Percentiles rank a stretch among this genome's conserved stretches.
Conservation (phyloP, 2,797 vertebrate genomes). For the Dendrocincla fuliginosa region DNA sequence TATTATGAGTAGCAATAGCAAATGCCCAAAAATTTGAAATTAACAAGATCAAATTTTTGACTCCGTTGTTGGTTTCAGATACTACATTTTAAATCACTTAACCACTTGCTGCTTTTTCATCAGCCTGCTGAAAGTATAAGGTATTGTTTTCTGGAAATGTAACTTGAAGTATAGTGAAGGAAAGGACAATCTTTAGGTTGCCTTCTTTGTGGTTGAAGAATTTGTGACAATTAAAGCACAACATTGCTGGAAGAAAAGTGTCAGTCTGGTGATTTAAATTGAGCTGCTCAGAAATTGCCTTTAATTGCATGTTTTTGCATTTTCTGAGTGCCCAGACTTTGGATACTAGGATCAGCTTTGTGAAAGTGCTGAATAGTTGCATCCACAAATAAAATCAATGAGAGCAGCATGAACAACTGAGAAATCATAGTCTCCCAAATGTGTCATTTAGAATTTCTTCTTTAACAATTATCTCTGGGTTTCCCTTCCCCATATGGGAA, state of each 20-base stretch:
- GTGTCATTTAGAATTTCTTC: not conserved
- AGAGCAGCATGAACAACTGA: not conserved
- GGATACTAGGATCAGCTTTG: not conserved
- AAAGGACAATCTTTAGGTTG: not conserved
- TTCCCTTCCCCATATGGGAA: not conserved
- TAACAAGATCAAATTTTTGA: not conserved
- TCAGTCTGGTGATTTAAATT: not conserved
- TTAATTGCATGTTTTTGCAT: slow-evolving; percentile 11
- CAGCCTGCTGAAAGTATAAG: not conserved
- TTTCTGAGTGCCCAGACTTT: not conserved
- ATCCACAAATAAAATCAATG: not conserved
- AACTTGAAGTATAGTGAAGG: not conserved
- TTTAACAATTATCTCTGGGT: not conserved
- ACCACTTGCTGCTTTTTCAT: not conserved
- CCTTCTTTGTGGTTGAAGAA: not conserved
- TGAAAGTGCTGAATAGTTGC: not conserved
- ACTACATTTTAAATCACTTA: not conserved
- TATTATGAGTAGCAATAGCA: not conserved
- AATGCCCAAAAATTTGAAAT: not conserved
- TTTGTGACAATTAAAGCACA: not conserved
- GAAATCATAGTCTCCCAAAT: not conserved
- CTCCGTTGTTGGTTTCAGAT: not conserved
- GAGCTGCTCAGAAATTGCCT: not conserved
- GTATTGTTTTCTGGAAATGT: not conserved
- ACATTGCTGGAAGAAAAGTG: not conserved